A percentile compares a stretch with the other conserved stretches of the same genome.
Evolutionary conservation across 2,113 vertebrate genomes (phyloP).

Genomic region (Corythaeola cristata): DNA sequence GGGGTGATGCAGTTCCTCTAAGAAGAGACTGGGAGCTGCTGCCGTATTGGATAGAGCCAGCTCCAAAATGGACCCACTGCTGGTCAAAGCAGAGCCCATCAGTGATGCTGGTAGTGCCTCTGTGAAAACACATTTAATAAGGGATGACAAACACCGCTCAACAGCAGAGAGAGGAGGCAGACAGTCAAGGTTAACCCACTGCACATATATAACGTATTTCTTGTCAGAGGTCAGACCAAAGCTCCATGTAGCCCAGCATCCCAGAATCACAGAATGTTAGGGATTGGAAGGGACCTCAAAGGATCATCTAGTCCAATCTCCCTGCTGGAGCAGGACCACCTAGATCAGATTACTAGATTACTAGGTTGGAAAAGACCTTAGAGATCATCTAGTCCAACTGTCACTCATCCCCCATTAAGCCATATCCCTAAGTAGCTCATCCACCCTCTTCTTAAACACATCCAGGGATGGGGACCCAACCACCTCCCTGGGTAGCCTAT

Average conservation of each 20-base stretch:
- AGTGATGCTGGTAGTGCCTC: background rate
- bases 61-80: background rate
- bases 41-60: background rate
- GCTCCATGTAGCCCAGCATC: background rate
- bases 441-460: no score
- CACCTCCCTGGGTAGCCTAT: no score
- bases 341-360: no score
- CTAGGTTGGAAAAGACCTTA: no score
- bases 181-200: background rate
- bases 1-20: background rate
- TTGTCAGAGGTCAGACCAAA: background rate
- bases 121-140: background rate
- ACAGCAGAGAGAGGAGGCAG: background rate
- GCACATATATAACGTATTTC: fast-evolving
- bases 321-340: no score
- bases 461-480: no score
- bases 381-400: no score
- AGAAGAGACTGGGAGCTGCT: background rate
- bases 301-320: no score
- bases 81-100: background rate
- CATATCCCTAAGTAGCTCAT: no score
- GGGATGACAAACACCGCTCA: background rate
- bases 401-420: no score
- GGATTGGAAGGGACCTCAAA: no score
- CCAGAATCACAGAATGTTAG: no score